Base-by-base conservation (phyloP, 2,797 vertebrate genomes). In the Chaunax sp. region DNA sequence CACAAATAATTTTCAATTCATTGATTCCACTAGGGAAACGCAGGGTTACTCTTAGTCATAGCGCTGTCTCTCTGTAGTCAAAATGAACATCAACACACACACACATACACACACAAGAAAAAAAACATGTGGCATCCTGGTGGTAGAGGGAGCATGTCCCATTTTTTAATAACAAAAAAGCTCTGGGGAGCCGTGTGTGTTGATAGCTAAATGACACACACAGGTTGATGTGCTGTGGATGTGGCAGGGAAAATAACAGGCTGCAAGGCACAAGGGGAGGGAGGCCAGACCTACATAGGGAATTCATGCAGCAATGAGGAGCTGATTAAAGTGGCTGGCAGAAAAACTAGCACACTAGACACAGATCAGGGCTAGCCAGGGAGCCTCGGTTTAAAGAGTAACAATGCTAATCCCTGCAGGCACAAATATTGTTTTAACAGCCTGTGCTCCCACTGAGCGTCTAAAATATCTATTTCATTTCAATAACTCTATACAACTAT, bases 191-290 rank as follows among this genome's bases (percentile, higher is more conserved):
- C 73, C 0, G 28, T 61, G 75, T 79, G 80, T 86, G 90, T 86
- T 87, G 85, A 87, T 86, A 90, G 87, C 77, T 89, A 89, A 93
- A 92, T 92, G 92, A 93, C 92, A 92, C 90, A 89, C 86, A 86
- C 86, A 91, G 88, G 88, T 86, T 89, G 86, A 85, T 81, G 88
- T 74, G 82, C 77, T 71, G 79, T 69, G 78, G 75, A 85, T 85
- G 80, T 81, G 78, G 72, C 68, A 69, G 49, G 26, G 22, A 82
- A 84, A 89, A 85, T 80, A 82, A 81, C 72, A 84, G 81, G 61
- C 84, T 90, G 84, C 64, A 80, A 86, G 81, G 77, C 80, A 54
- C 63, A 62, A 73, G 76, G 81, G 80, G 84, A 81, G 70, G 74
- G 49, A 77, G 85, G 77, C 77, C 71, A 72, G 77, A 69, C 67